Base-by-base conservation (phyloP, 1,140 invertebrate genomes). In the Ceratina calcarata region DNA sequence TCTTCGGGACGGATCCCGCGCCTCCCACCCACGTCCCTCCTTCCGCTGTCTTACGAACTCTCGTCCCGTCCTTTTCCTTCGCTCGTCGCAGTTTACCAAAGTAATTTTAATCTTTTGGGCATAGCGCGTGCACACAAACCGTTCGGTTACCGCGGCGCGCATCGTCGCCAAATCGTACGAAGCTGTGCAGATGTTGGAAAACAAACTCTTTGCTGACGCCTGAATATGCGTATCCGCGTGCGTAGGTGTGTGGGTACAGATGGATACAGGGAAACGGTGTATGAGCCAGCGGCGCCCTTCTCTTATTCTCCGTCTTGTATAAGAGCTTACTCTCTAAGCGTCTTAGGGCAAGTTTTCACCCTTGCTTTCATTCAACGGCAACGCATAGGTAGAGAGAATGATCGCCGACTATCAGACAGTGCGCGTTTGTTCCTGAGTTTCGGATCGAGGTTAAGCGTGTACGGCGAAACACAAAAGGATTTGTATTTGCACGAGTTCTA, bases 331-430 rank as follows among this genome's bases (percentile, higher is more conserved):
- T 75, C 83, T 81, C 84, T 93, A 93, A 93, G 92, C 91, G 89
- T 93, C 91, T 93, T 93, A 92, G 90, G 84, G 84, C 88, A 91
- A 92, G 90, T 93, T 93, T 93, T 91, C 91, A 90, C 91, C 90
- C 90, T 88, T 91, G 87, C 89, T 86, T 83, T 78, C 66, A 64
- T 77, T 77, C 65, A 77, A 51, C 81, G 22, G 27, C 72, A 51
- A 55, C 71, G 65, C 81, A 27, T 74, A 60, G 55, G 68, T 45
- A 75, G 53, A 65, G 86, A 83, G 81, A 73, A 83, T 83, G 80
- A 87, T 79, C 60, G 37, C 37, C 62, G 73, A 57, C 62, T 55
- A 80, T 82, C 70, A 60, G 15, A 27, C 7, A 15, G 49, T 60
- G 69, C 67, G 69, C 58, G 65, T n/a, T 24, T 6, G 37, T 45